Conservation (phyloP, 30 jellyfish, hydroid and myxozoan genomes). For the Aurelia sp. region DNA sequence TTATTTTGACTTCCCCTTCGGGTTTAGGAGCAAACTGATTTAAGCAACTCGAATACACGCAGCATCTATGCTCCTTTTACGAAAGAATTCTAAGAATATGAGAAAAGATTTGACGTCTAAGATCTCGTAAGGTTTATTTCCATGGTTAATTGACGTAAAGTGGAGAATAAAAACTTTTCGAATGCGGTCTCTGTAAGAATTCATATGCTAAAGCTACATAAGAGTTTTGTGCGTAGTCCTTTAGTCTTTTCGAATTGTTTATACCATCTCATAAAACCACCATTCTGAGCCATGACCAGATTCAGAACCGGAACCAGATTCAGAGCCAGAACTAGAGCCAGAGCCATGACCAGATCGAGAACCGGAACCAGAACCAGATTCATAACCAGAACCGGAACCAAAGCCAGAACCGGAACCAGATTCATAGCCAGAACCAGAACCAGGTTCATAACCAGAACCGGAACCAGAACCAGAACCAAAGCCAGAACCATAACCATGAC, state of each 20-base stretch:
- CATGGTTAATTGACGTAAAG: too few species aligned
- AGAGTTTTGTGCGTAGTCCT: too few species aligned
- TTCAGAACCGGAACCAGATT: conserved; percentile 40
- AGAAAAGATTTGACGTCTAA: too few species aligned
- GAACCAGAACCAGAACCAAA: conserved; percentile 25
- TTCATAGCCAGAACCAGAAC: conserved; percentile 7
- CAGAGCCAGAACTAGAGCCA: conserved; percentile 30
- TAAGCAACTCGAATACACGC: too few species aligned
- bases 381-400: not conserved
- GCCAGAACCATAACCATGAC: conserved; percentile 54
- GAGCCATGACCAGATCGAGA: conserved; percentile 33
- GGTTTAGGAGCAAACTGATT: too few species aligned
- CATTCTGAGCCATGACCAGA: conserved; percentile 35
- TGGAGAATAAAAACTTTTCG: too few species aligned
- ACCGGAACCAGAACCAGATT: not conserved
- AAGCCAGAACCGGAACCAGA: conserved; percentile 49
- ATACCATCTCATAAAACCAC: not conserved
- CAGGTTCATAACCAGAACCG: conserved; percentile 42
- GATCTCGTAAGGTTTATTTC: too few species aligned
- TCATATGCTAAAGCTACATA: too few species aligned
- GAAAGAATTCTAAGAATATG: too few species aligned
- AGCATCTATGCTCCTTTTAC: too few species aligned
- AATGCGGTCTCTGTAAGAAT: too few species aligned
- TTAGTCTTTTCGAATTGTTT: not conserved
- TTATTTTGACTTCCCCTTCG: too few species aligned